Conservation (phyloP, 2,888 invertebrate species). For the Malachius bipustulatus region DNA sequence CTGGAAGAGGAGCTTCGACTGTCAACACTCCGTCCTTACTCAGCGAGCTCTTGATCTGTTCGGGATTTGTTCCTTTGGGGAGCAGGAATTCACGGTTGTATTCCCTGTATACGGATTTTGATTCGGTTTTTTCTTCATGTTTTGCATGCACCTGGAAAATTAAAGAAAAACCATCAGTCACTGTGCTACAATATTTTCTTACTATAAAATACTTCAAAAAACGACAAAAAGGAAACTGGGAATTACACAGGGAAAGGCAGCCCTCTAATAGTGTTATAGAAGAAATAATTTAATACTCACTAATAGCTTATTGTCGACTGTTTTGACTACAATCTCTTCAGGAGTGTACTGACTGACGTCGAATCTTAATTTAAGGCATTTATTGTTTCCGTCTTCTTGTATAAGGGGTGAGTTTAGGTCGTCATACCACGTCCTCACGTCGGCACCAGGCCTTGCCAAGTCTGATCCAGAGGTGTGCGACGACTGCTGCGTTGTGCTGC, state of each 20-base stretch:
- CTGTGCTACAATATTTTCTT: too few species aligned
- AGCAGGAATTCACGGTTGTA: constrained; percentile 96
- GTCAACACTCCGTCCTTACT: constrained; percentile 94
- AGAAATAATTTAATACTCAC: constrained; percentile 43
- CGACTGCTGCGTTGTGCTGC: constrained; percentile 47
- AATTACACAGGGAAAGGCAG: too few species aligned
- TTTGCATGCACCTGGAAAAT: constrained; percentile 83
- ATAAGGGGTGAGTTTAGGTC: constrained; percentile 87
- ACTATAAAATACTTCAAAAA: too few species aligned
- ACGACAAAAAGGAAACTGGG: too few species aligned
- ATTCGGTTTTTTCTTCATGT: constrained; percentile 95
- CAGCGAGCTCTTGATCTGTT: constrained; percentile 88
- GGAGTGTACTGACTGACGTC: constrained; percentile 95
- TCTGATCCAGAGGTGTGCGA: constrained; percentile 39
- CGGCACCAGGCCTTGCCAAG: constrained; percentile 35
- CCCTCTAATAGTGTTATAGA: not conserved
- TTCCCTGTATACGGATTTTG: constrained; percentile 93
- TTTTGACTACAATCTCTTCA: constrained; percentile 97
- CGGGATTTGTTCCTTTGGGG: constrained; percentile 94
- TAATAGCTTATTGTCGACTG: constrained; percentile 93
- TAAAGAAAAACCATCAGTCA: too few species aligned
- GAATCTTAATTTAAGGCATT: constrained; percentile 87
- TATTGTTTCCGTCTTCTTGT: constrained; percentile 88
- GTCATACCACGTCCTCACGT: constrained; percentile 63
- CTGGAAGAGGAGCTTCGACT: constrained; percentile 92